Conservation (phyloP, 2,797 vertebrate genomes). For the Mareca strepera region DNA sequence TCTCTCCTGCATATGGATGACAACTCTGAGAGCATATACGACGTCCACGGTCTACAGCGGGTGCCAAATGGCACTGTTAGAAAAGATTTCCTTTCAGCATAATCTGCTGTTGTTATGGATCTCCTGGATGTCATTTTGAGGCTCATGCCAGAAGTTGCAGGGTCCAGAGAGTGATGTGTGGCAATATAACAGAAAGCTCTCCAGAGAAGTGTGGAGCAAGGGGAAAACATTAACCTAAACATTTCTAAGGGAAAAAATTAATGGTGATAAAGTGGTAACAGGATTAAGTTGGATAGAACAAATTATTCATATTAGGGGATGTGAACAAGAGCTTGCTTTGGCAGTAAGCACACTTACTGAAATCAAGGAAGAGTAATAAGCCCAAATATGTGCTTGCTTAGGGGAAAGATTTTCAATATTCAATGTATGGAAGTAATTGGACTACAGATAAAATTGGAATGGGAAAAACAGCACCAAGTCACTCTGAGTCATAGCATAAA, state of each 20-base stretch:
- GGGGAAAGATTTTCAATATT: background rate
- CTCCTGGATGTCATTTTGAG: background rate
- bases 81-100: background rate
- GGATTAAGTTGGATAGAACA: conserved; percentile 22
- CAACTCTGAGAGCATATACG: background rate
- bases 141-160: background rate
- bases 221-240: conserved; percentile 33
- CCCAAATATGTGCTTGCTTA: conserved; percentile 2
- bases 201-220: background rate
- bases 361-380: conserved; percentile 12
- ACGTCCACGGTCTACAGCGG: accelerated
- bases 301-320: conserved; percentile 37
- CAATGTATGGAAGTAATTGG: background rate
- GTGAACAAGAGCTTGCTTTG: conserved; percentile 44
- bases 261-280: conserved; percentile 54
- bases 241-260: conserved; percentile 24
- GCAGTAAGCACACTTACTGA: conserved; percentile 26
- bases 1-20: background rate
- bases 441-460: background rate
- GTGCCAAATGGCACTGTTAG: background rate
- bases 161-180: background rate
- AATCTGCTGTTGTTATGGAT: background rate
- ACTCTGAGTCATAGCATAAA: background rate
- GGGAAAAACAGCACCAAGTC: background rate
- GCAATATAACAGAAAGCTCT: background rate